Percentiles rank a stretch among this genome's conserved stretches.
phyloP scores from a whole-genome alignment of 2,113 vertebrate genomes.

The Sinosuthora webbiana region DNA sequence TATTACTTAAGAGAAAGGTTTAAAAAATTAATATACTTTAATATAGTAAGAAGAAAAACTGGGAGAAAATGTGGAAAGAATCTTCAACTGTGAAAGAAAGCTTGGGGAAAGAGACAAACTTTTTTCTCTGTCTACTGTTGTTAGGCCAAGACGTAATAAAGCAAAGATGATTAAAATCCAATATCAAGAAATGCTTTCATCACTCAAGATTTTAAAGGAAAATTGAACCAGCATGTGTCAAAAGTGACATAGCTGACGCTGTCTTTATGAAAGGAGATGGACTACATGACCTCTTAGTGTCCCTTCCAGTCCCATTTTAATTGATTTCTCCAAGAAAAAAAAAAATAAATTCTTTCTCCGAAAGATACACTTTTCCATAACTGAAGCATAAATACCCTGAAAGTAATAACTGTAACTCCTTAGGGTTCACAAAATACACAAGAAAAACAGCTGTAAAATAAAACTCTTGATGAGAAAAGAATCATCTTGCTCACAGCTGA shows the following conservation, averaged over 20 bases:
- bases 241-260: background rate
- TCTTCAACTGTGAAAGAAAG: background rate
- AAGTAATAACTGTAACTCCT: background rate
- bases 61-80: background rate
- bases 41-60: background rate
- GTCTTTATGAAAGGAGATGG: background rate
- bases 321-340: background rate
- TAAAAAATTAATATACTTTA: background rate
- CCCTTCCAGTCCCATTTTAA: background rate
- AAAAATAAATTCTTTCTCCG: background rate
- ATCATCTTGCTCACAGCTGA: background rate
- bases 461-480: background rate
- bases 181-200: background rate
- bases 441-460: background rate
- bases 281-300: background rate
- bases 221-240: background rate
- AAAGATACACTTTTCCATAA: background rate
- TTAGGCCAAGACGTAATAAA: background rate
- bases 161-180: slow-evolving; percentile 6
- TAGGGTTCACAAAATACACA: background rate
- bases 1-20: background rate
- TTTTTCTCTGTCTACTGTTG: background rate
- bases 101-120: background rate
- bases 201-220: background rate
- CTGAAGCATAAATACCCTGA: background rate